A percentile compares a stretch with the other conserved stretches of the same genome.
phyloP scores from a whole-genome alignment of 2,888 invertebrate genomes.

The Hirtodrosophila duncani region DNA sequence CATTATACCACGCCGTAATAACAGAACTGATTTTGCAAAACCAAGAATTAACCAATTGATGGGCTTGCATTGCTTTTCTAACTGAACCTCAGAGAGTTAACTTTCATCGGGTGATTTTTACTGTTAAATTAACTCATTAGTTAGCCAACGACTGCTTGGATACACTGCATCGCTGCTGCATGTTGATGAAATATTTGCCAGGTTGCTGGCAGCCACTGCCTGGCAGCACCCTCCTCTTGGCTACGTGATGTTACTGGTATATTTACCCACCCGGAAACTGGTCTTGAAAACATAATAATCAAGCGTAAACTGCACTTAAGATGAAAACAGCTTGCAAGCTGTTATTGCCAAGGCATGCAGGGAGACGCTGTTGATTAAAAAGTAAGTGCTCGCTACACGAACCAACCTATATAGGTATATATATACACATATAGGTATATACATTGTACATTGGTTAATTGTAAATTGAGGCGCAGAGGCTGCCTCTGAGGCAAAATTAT shows the following conservation, averaged over 20 bases:
- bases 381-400: conserved; percentile 40
- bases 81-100: too few species aligned
- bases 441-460: conserved; percentile 59
- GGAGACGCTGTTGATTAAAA: conserved; percentile 48
- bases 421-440: too few species aligned
- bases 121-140: conserved; percentile 52
- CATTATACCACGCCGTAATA: too few species aligned
- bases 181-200: too few species aligned
- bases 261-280: conserved; percentile 60
- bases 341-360: conserved; percentile 35
- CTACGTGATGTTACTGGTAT: too few species aligned
- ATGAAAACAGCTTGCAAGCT: conserved; percentile 41
- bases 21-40: too few species aligned
- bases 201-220: too few species aligned
- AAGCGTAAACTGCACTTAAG: conserved; percentile 67
- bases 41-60: too few species aligned
- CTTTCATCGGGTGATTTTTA: conserved; percentile 30
- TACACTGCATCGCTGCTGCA: too few species aligned
- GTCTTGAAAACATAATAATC: conserved; percentile 57
- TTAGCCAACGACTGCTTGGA: conserved; percentile 10
- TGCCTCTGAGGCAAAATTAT: conserved; percentile 55
- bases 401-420: too few species aligned
- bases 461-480: conserved; percentile 56
- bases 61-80: too few species aligned
- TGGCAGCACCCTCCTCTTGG: too few species aligned